phyloP scores from a whole-genome alignment of 2,888 invertebrate genomes.

The Tenthredo mesomela region DNA sequence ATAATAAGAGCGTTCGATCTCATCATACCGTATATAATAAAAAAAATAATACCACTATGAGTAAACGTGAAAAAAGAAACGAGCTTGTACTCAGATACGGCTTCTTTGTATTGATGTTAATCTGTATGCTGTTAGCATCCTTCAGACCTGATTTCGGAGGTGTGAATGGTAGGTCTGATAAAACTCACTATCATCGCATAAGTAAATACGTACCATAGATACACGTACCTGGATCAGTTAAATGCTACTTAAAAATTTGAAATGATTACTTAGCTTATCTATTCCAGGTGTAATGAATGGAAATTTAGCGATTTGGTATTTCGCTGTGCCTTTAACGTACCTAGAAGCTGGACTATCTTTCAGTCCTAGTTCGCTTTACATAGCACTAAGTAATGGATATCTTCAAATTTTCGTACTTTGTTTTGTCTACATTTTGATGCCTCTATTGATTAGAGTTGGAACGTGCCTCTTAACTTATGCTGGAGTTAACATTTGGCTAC shows the following conservation, averaged over 20 bases:
- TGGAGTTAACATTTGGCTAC: constrained; percentile 71
- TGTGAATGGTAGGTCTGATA: constrained; percentile 65
- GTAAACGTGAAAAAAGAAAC: constrained; percentile 54
- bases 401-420: constrained; percentile 69
- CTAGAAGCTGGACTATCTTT: constrained; percentile 74
- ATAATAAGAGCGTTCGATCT: constrained; percentile 53
- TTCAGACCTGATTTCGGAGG: constrained; percentile 71
- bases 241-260: not conserved
- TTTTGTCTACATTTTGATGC: constrained; percentile 73
- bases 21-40: not conserved
- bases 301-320: constrained; percentile 72
- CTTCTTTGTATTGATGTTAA: constrained; percentile 71
- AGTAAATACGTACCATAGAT: constrained; percentile 52
- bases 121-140: constrained; percentile 73
- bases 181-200: not conserved
- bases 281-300: constrained; percentile 71
- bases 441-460: constrained; percentile 68
- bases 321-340: constrained; percentile 74
- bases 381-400: constrained; percentile 68
- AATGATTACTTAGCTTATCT: not conserved
- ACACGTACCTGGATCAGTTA: constrained; percentile 27
- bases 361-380: constrained; percentile 68
- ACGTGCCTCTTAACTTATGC: constrained; percentile 67
- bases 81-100: constrained; percentile 68
- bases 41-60: constrained; percentile 41